Base-by-base conservation (phyloP, 1,140 invertebrate genomes). In the Sarcophaga bullata region DNA sequence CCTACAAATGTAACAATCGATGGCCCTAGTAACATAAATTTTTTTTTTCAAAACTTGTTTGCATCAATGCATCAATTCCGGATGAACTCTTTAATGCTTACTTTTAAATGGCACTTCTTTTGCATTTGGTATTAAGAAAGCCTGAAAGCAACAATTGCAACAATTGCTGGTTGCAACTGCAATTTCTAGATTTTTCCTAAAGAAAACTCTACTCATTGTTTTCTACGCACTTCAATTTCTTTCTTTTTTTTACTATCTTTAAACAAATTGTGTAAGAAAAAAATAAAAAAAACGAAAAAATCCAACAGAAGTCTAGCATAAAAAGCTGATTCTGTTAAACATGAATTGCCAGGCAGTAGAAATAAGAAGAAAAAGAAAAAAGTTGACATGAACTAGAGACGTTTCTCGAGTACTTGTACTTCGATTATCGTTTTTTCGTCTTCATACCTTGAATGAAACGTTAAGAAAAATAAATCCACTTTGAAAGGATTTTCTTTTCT, bases 351-450 rank as follows among this genome's bases (percentile, higher is more conserved):
- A 19, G 25, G 48, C 48, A 50, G 1, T 52, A 78, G 9, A 25
- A 68, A 68, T 19, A 58, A 17, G n/a, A 25, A 68, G 19, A 25
- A 37, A 9, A 19, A 68, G 10, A n/a, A n/a, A n/a, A n/a, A n/a
- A n/a, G n/a, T n/a, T 68, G 58, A 68, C 62, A 68, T 68, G 62
- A 68, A 68, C 62, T 68, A 68, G 62, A 68, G 62, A 68, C 62
- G 62, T 68, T 68, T 19, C 10, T 68, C 17, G 62, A 19, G 62
- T 68, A 19, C 62, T 68, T 68, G 62, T 68, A 68, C 19, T 68
- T 68, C 54, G 54, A 62, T 62, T 62, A 37, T 62, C 7, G 54
- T 13, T 58, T 58, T n/a, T 68, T 8, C 10, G 19, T 68, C 1
- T 19, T 68, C 5, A 68, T 68, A 68, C 62, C 62, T 68, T 25